These are phyloP conservation scores for Carapus acus DNA, from an alignment of 2,797 vertebrate species.

Conservation along the genomic window DNA sequence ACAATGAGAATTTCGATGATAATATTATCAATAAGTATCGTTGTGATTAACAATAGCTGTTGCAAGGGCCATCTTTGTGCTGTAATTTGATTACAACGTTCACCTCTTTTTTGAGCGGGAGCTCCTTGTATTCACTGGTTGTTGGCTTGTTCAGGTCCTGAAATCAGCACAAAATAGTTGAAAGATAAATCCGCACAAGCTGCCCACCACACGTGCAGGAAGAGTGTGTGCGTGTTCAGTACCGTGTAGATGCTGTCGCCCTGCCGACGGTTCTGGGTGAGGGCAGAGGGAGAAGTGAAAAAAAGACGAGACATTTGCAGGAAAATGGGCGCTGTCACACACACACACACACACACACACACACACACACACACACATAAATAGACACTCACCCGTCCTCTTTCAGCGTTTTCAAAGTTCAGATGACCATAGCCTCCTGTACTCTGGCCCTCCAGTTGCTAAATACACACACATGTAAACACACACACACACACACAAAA, in stretches of 20 bases:
- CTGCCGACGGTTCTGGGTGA: slow-evolving; percentile 42
- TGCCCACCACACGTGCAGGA: too few relatives aligned
- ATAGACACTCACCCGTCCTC: slow-evolving; percentile 46
- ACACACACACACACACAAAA: too few relatives aligned
- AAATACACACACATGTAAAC: slow-evolving; percentile 1
- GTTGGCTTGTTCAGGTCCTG: slow-evolving; percentile 23
- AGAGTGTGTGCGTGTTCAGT: slow-evolving; percentile 15
- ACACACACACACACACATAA: too few relatives aligned
- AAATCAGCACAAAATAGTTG: background rate
- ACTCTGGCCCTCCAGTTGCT: slow-evolving; percentile 23
- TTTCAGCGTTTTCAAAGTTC: slow-evolving; percentile 21
- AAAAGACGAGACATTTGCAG: too few relatives aligned
- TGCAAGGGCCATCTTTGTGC: too few relatives aligned
- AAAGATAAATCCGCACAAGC: too few relatives aligned
- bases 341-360: slow-evolving; percentile 6
- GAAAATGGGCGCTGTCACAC: background rate
- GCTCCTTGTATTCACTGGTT: slow-evolving; percentile 47
- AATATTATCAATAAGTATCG: too few relatives aligned
- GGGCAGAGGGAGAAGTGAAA: background rate
- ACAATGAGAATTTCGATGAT: too few relatives aligned
- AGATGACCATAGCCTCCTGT: background rate
- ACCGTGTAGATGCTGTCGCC: slow-evolving; percentile 55
- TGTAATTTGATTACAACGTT: too few relatives aligned
- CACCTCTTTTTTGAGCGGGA: slow-evolving; percentile 47
- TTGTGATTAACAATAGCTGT: too few relatives aligned